phyloP scores from a whole-genome alignment of 2,888 invertebrate genomes.

The Bombylius discolor region DNA sequence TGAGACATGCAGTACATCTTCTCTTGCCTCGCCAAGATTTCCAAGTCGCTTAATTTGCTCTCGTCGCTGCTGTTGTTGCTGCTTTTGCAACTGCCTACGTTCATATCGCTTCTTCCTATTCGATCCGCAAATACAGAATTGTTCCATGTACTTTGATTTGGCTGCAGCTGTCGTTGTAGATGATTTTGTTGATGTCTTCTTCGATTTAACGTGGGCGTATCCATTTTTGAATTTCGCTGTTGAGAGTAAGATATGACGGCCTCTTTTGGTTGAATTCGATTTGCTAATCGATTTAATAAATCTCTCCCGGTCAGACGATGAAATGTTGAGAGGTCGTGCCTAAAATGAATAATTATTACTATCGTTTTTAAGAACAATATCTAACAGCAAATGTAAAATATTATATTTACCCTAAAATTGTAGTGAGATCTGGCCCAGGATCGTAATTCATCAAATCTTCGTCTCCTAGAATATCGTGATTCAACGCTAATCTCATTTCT shows the following conservation, averaged over 20 bases:
- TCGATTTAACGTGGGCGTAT: conserved; percentile 37
- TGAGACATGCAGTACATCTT: conserved; percentile 39
- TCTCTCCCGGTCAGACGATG: conserved; percentile 38
- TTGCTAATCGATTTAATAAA: conserved; percentile 36
- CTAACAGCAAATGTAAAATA: not conserved
- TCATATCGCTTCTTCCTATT: conserved; percentile 26
- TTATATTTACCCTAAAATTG: conserved; percentile 32
- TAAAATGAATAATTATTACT: conserved; percentile 9
- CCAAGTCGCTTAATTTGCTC: conserved; percentile 47
- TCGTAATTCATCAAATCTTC: conserved; percentile 38
- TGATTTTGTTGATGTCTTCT: conserved; percentile 17
- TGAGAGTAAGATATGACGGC: conserved; percentile 38
- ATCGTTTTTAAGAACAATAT: not conserved
- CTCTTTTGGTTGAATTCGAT: conserved; percentile 37
- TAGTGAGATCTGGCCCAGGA: conserved; percentile 38
- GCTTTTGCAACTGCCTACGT: conserved; percentile 27
- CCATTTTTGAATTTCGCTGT: conserved; percentile 40
- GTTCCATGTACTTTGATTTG: conserved; percentile 49
- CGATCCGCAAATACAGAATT: conserved; percentile 54
- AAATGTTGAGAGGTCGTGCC: conserved; percentile 40
- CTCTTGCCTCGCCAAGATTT: conserved; percentile 46
- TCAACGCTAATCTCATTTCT: conserved; percentile 51
- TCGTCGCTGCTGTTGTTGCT: conserved; percentile 31
- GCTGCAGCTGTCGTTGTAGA: conserved; percentile 25
- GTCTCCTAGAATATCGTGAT: conserved; percentile 43